Conservation (phyloP, 2,113 vertebrate species). For the Hoplias malabaricus region DNA sequence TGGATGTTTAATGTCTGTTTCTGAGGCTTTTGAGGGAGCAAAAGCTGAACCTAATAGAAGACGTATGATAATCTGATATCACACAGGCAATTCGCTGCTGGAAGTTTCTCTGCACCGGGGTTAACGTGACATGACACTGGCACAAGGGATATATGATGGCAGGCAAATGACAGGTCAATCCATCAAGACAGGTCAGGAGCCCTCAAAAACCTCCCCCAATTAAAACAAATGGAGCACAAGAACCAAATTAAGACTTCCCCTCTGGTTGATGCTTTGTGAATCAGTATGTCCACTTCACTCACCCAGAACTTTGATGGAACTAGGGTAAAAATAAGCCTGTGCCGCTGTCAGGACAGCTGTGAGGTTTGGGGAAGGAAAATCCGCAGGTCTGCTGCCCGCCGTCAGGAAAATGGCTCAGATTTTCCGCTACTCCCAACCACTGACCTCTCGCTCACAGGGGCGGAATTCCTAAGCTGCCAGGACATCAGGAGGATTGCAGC, state of each 20-base stretch:
- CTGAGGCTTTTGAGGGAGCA: neutral
- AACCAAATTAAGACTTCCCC: slow-evolving; percentile 10
- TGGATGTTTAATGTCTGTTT: neutral
- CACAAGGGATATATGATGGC: neutral
- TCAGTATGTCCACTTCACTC: slow-evolving; percentile 10
- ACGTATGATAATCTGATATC: neutral
- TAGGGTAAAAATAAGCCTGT: slow-evolving; percentile 44
- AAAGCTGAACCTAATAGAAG: slow-evolving; percentile 13
- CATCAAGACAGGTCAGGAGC: slow-evolving; percentile 47
- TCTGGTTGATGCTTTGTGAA: slow-evolving; percentile 3
- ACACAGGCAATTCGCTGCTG: neutral
- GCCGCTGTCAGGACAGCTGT: slow-evolving; percentile 34
- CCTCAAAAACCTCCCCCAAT: slow-evolving; percentile 33
- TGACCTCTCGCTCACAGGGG: slow-evolving; percentile 49
- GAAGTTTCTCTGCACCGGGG: neutral
- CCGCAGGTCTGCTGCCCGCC: slow-evolving; percentile 26
- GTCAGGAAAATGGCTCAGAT: slow-evolving; percentile 46
- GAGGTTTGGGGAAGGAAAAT: slow-evolving; percentile 32
- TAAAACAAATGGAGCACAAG: slow-evolving; percentile 39
- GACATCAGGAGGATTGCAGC: slow-evolving; percentile 48
- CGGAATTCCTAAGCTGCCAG: slow-evolving; percentile 51
- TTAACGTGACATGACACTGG: slow-evolving; percentile 24
- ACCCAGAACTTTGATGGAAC: slow-evolving; percentile 15
- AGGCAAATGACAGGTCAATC: slow-evolving; percentile 47
- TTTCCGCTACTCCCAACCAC: slow-evolving; percentile 51